Evolutionary conservation across 2,888 invertebrate species (phyloP), one percentile per base, ranked within the genome.

Genomic region (Tachystola acroxantha): DNA sequence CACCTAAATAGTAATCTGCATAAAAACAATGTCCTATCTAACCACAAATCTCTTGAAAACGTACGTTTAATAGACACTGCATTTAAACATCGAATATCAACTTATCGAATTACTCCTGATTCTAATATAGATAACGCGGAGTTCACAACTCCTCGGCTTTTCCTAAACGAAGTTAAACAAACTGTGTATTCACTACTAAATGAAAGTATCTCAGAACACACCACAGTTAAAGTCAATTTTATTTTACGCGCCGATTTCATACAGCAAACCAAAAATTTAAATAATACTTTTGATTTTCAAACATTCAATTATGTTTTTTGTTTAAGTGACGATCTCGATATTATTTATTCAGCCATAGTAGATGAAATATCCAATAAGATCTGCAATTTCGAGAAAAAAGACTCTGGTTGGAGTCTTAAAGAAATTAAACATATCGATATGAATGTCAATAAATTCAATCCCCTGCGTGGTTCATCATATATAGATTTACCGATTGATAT

Each of bases 361-460:
- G 12, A 13, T 3, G 27, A 40, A 14, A 14, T 36, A 13, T 35
- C 12, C 28, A 6, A 14, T 22, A 47, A 42, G 36, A 34, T 50
- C 20, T 32, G 36, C 27, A 34, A 29, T 10, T 55, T 57, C 43
- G 46, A 57, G 24, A 46, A 48, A 35, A 53, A 49, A 40, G 48
- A 53, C 29, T 53, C 50, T 34, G 47, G 48, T 4, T 55, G 50
- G 49, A 43, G 36, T 42, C 22, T 56, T 6, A 29, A 34, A 31
- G 12, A 44, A 11, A 46, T 48, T 7, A 25, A 27, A 1, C 12
- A 12, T 25, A 27, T 54, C 19, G 49, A 52, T 27, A 34, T 56
- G 22, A 50, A 50, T 33, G 32, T 54, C 10, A 50, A 50, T 33
- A 49, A 53, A 44, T 52, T 45, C 34, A 49, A 47, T 27, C 47